Evolutionary conservation across 1,140 invertebrate genomes (phyloP), one percentile per base, ranked within the genome.

Genomic region (Calosoma granatense): DNA sequence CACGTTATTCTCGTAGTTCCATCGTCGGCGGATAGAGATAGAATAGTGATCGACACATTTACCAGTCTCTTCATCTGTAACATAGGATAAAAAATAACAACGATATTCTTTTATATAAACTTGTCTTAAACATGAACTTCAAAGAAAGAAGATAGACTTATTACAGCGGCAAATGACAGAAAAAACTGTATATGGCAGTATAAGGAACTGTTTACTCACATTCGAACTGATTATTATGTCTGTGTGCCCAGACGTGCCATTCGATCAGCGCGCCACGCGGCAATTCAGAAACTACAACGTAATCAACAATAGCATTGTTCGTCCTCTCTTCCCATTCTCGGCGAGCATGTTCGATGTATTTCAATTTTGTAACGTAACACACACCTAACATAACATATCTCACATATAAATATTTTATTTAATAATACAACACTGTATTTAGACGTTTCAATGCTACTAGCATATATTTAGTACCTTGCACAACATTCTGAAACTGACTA

Each of bases 231-330:
- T 85, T 83, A 72, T 92, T 92, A 70, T 90, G 85, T 51, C 83
- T 80, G 73, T 92, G 88, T 21, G 87, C 88, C 86, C 88, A 90
- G 56, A 92, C 87, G 68, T 92, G 90, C 92, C 92, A 96, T 74
- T 95, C 92, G 23, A 95, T 83, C 14, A 84, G 75, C n/a, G 90
- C 90, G 67, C 75, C 78, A 22, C 85, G 79, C 0, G 93, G 92
- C 62, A 96, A 74, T 55, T 76, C 79, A 14, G 85, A 78, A 59
- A 94, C 85, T 39, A 94, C 87, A 51, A 92, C 84, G 74, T 87
- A 92, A 75, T 92, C 85, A 59, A 92, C 84, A 61, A 91, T 88
- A 43, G 87, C 85, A 75, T 90, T 91, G 56, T 89, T 89, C n/a
- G 88, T 89, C 53, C 82, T 78, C 56, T 85, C 83, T 70, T 91